Evolutionary conservation across 2,888 invertebrate species (phyloP).

Genomic region (Deilephila porcellus): DNA sequence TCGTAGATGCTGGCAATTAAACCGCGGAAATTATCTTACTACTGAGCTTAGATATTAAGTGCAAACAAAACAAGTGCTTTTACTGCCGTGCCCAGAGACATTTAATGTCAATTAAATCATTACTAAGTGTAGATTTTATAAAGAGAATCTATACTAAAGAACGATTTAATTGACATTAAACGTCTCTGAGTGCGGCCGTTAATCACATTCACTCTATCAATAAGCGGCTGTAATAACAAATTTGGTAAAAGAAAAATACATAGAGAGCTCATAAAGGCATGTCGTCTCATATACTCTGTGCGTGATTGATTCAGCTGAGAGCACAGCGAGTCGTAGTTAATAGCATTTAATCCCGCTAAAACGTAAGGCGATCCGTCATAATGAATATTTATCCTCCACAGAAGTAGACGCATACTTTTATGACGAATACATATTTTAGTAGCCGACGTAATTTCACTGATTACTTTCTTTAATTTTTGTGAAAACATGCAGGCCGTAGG

Average conservation of each 20-base stretch:
- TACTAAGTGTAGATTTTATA: too few species aligned
- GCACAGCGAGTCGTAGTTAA: conserved; percentile 69
- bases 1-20: too few species aligned
- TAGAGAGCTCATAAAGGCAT: conserved; percentile 37
- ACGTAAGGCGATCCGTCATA: conserved; percentile 80
- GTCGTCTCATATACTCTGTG: conserved; percentile 44
- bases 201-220: neutral
- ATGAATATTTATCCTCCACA: conserved; percentile 83
- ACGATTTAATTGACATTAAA: too few species aligned
- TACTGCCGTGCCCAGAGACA: too few species aligned
- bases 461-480: conserved; percentile 83
- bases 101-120: too few species aligned
- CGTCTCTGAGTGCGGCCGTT: too few species aligned
- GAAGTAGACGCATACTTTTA: conserved; percentile 82
- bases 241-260: conserved; percentile 35
- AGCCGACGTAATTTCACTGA: conserved; percentile 81
- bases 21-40: too few species aligned
- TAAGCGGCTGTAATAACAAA: conserved; percentile 10
- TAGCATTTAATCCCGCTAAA: conserved; percentile 83
- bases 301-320: conserved; percentile 76
- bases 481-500: conserved; percentile 62
- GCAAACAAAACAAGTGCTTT: too few species aligned
- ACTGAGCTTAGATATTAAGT: too few species aligned
- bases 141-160: too few species aligned
- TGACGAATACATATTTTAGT: conserved; percentile 85